Base-by-base conservation (phyloP, 2,888 invertebrate species). In the Latrodectus elegans region DNA sequence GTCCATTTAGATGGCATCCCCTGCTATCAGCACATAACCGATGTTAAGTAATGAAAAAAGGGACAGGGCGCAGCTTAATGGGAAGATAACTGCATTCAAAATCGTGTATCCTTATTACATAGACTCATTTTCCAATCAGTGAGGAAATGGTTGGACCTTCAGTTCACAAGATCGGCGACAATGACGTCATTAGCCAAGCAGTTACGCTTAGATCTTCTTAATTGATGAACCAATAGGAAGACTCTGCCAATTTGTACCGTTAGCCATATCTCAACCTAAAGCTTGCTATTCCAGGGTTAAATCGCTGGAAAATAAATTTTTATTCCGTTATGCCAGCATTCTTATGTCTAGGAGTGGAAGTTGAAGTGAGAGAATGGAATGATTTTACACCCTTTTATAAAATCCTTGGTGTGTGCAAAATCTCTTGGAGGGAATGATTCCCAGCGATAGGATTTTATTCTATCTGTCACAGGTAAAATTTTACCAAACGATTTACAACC, bases 91-190 rank as follows among this genome's bases (percentile, higher is more conserved):
- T 60, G 86, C 86, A 65, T 86, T 70, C 86, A 86, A 81, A 86
- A 60, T 76, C 81, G 86, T 81, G 81, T 86, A 86, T 86, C 86
- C 86, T 86, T 86, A 86, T 86, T 86, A 86, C 80, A 76, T 76
- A 70, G 80, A 55, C 86, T 81, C 80, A 86, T 86, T 86, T 86
- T 86, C 86, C 76, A 86, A 86, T 86, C 86, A 86, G 81, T 76
- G 70, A 86, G 86, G 86, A 86, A 86, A 86, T 65, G 86, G 86
- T 81, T 80, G 81, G 81, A 71, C 86, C 86, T 86, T 86, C 86
- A 86, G 86, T 86, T 86, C 86, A 86, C 86, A 86, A 86, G 86
- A 86, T 76, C 86, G 86, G 86, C 86, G 86, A 77, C 81, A 79
- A 81, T 86, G 80, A 86, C 86, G 86, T 86, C 86, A 86, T 80